Base-by-base conservation (phyloP, 2,797 vertebrate genomes). In the Trachops cirrhosus region DNA sequence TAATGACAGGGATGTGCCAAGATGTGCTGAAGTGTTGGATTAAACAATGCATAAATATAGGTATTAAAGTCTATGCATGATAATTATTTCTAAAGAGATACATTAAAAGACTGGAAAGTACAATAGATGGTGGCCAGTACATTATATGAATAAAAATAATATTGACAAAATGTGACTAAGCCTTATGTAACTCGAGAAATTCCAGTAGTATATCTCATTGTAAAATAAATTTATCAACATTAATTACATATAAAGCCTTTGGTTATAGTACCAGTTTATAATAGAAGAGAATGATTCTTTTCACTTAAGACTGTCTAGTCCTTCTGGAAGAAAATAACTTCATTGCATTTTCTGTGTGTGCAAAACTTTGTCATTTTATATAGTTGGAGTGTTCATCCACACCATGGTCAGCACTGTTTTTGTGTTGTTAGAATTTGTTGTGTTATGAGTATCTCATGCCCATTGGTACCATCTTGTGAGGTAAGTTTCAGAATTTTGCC, bases 61-160 rank as follows among this genome's bases (percentile, higher is more conserved):
- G 3, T 57, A 70, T 89, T 94, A 89, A 32, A 67, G 26, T 62
- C 14, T 48, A 78, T 52, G 89, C 82, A 34, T 89, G 59, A 41
- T 90, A 64, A 62, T 95, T 70, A 52, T 94, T 86, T 95, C 52
- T 75, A 67, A 83, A 96, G 70, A 59, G 15, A 70, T 80, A 32
- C n/a, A 48, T 75, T 82, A 52, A 82, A 91, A 52, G 7, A 77
- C 52, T 97, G 19, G 4, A 39, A 85, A 85, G 75, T 80, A 46
- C 5, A 91, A 12, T 86, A 85, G 95, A 52, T 67, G 22, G 73
- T 92, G n/a, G 26, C 62, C 80, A 41, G 70, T 9, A 75, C 4
- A 46, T 54, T 1, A 50, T 91, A 39, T 71, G 85, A 78, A 67
- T 94, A 77, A 95, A 80, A 59, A 71, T 44, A 85, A 21, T 86